Evolutionary conservation across 2,113 vertebrate genomes (phyloP).

Genomic region (Anthoscopus minutus): DNA sequence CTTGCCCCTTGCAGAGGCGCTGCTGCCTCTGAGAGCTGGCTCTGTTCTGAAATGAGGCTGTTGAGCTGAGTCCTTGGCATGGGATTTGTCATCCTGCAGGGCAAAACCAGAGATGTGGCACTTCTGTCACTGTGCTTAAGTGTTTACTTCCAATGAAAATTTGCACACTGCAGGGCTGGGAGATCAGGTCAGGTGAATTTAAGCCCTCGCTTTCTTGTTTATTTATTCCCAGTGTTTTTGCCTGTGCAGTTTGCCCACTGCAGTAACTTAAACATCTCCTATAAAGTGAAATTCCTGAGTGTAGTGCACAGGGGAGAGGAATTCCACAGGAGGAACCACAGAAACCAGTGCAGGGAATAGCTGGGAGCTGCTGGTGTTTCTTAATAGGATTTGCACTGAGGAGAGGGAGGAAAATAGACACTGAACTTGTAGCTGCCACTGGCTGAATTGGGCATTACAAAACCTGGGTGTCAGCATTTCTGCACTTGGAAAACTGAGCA

Average conservation of each 20-base stretch:
- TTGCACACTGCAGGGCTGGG: background rate
- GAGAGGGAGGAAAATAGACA: fast-evolving
- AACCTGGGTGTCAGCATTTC: background rate
- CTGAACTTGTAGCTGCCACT: background rate
- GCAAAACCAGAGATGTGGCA: background rate
- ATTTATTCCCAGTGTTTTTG: background rate
- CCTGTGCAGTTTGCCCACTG: background rate
- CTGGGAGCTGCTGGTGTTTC: background rate
- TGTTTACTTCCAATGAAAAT: background rate
- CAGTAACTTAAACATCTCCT: background rate
- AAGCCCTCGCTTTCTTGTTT: background rate
- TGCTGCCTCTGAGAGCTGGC: background rate
- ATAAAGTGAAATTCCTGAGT: background rate
- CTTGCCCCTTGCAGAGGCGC: background rate
- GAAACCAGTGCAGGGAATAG: background rate
- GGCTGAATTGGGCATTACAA: background rate
- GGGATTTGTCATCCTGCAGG: background rate
- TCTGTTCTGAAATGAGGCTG: background rate
- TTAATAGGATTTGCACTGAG: background rate
- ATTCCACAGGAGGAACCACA: background rate
- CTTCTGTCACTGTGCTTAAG: background rate
- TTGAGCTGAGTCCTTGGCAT: background rate
- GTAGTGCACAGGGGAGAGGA: too few relatives aligned
- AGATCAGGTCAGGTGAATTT: background rate
- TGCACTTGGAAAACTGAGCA: background rate